Base-by-base conservation (phyloP, 1,140 invertebrate genomes). In the Oryctes rhinoceros region DNA sequence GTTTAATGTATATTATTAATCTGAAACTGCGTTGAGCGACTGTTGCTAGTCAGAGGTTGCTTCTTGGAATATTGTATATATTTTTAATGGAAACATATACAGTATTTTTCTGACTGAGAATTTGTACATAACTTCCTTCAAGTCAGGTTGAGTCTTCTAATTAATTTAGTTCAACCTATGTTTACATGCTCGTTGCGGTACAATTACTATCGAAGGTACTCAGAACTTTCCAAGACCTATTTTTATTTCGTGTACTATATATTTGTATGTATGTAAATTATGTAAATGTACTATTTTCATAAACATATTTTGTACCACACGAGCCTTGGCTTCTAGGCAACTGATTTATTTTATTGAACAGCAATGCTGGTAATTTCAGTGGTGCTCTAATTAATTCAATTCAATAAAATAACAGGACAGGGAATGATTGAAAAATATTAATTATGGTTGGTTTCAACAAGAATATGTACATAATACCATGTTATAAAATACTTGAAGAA, bases 101-200 rank as follows among this genome's bases (percentile, higher is more conserved):
- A 84, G 80, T 84, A 84, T 84, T 84, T 84, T 84, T 84, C 82
- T 84, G 84, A 84, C 81, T 83, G 81, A 83, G 81, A 77, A 79
- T 81, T 80, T 82, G 80, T 83, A 83, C 75, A 83, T 80, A 81
- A 47, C 39, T 71, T 44, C 65, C 65, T 71, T 71, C 65, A 71
- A 71, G 65, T 71, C 65, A 71, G 65, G 65, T 71, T 71, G 65
- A 71, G 20, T 71, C 20, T 71, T 71, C 20, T 71, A 71, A 47
- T 76, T 71, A 71, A 47, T 76, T 76, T 49, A 76, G 15, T 76
- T 76, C 75, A 76, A 76, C 47, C 47, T 76, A 76, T 37, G 65
- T 71, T 71, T n/a, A 76, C 37, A 48, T 76, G 75, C 75, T 76
- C 75, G 75, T 76, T 76, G 75, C 75, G 80, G 67, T 78, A 78